A percentile compares a stretch with the other conserved stretches of the same genome.
Evolutionary conservation across 2,888 invertebrate genomes (phyloP).

Genomic region (Cartodere bifasciata): DNA sequence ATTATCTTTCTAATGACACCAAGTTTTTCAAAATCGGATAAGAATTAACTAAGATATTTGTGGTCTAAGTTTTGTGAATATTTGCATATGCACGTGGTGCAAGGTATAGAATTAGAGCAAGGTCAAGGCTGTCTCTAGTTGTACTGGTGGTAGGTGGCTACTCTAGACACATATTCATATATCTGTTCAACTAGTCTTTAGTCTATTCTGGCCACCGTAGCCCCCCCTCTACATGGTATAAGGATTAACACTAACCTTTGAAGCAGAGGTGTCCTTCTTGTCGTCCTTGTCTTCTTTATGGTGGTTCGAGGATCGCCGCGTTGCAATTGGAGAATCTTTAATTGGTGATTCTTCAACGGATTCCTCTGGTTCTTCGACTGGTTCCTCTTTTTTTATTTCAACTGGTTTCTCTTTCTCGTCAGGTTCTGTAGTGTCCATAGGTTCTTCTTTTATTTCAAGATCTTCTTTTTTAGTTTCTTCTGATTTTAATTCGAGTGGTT

Average conservation of each 20-base stretch:
- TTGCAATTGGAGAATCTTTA: constrained; percentile 20
- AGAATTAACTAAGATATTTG: too few relatives aligned
- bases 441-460: constrained; percentile 6
- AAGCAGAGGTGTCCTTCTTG: constrained; percentile 12
- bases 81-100: constrained; percentile 4
- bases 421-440: not conserved
- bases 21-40: too few relatives aligned
- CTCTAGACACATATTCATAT: too few relatives aligned
- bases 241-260: constrained; percentile 9
- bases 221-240: too few relatives aligned
- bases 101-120: constrained; percentile 1
- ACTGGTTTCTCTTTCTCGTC: constrained; percentile 14
- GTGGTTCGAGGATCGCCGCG: constrained; percentile 25
- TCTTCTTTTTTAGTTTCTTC: constrained; percentile 13
- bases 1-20: too few relatives aligned
- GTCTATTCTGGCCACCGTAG: too few relatives aligned
- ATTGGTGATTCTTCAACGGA: constrained; percentile 2
- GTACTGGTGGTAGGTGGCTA: too few relatives aligned
- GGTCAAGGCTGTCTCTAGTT: too few relatives aligned
- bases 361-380: constrained; percentile 12
- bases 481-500: constrained; percentile 7
- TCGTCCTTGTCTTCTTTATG: constrained; percentile 24
- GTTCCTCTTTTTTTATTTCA: constrained; percentile 23
- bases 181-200: too few relatives aligned
- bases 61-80: too few relatives aligned